A percentile compares a stretch with the other conserved stretches of the same genome.
These are phyloP conservation scores for Bombus superbus DNA, from an alignment of 1,140 invertebrate species.

Conservation along the genomic window DNA sequence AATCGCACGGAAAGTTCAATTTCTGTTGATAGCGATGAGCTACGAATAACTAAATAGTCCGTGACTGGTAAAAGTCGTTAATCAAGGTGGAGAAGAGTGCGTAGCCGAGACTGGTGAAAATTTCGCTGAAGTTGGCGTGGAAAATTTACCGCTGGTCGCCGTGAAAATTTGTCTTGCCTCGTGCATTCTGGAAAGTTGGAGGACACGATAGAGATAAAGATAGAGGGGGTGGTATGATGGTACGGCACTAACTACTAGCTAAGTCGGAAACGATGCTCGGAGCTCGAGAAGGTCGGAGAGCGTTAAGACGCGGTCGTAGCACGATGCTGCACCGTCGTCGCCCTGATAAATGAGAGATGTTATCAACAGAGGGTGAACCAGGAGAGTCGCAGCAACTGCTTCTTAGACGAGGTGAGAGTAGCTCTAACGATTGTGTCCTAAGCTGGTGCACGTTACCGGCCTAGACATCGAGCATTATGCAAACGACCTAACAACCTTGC, in stretches of 20 bases:
- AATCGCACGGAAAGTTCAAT: background rate
- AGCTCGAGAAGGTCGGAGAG: conserved; percentile 41
- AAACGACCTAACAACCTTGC: conserved; percentile 54
- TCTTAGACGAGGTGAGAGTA: conserved; percentile 51
- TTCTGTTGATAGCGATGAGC: background rate
- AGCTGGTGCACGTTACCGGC: conserved; percentile 60
- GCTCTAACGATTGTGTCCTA: conserved; percentile 62
- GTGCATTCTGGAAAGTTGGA: conserved; percentile 44
- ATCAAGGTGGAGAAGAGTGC: conserved; percentile 9
- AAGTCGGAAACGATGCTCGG: conserved; percentile 59
- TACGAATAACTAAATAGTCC: conserved; percentile 8
- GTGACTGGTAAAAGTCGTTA: background rate
- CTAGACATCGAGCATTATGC: conserved; percentile 52
- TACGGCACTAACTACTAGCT: background rate
- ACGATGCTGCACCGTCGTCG: conserved; percentile 54
- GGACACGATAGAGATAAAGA: background rate
- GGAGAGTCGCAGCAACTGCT: conserved; percentile 52
- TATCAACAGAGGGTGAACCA: conserved; percentile 57
- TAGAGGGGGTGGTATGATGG: background rate
- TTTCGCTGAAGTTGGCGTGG: conserved; percentile 31
- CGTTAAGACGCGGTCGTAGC: conserved; percentile 65
- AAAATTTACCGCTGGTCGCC: background rate
- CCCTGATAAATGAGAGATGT: conserved; percentile 70
- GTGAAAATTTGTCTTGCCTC: conserved; percentile 53
- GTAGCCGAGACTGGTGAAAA: conserved; percentile 32